These are phyloP conservation scores for Syrrhaptes paradoxus DNA, from an alignment of 2,113 vertebrate genomes.

Conservation along the genomic window DNA sequence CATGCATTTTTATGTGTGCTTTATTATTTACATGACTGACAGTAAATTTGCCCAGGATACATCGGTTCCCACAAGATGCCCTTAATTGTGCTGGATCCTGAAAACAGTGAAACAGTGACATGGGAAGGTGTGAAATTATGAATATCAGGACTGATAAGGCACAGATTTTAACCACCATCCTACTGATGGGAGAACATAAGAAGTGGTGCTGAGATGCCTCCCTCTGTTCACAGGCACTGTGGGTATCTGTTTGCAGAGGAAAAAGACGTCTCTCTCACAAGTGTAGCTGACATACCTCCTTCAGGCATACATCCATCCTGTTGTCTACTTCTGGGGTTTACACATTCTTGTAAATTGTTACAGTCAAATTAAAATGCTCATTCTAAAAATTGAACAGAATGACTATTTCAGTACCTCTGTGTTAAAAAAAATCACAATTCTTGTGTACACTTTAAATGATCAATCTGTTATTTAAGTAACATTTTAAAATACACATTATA, in stretches of 20 bases:
- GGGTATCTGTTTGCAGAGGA: background rate
- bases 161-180: background rate
- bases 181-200: background rate
- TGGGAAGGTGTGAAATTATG: background rate
- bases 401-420: background rate
- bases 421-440: background rate
- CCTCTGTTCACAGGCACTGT: background rate
- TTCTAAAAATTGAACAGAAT: background rate
- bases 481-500: background rate
- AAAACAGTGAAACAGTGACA: background rate
- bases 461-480: background rate
- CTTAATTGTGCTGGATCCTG: conserved; percentile 23
- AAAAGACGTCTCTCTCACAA: background rate
- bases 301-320: background rate
- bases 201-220: background rate
- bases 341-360: background rate
- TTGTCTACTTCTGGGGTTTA: background rate
- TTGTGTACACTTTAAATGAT: background rate
- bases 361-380: background rate
- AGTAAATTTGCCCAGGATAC: background rate
- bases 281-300: background rate
- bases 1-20: background rate
- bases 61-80: background rate
- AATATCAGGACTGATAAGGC: background rate
- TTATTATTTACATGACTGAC: background rate